These are phyloP conservation scores for Muschampia plurimacula DNA, from an alignment of 2,888 invertebrate genomes.

Conservation along the genomic window DNA sequence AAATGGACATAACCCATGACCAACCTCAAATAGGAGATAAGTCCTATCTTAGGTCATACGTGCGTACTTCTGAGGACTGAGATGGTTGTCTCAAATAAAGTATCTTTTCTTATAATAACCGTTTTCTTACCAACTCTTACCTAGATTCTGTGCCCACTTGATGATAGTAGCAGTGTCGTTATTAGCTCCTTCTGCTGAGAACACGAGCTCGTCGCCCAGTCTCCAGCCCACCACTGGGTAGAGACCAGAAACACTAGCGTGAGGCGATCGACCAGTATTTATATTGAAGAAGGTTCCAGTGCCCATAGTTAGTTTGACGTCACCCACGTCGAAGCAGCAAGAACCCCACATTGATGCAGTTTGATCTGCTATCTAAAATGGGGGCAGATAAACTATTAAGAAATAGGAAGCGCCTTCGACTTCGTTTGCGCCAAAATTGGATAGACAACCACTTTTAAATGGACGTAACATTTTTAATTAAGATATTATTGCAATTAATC, in stretches of 20 bases:
- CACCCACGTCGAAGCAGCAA: conserved; percentile 91
- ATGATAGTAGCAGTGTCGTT: conserved; percentile 96
- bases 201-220: conserved; percentile 81
- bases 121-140: conserved; percentile 63
- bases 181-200: conserved; percentile 94
- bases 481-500: too few relatives aligned
- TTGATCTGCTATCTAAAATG: conserved; percentile 92
- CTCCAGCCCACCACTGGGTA: conserved; percentile 97
- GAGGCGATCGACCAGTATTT: conserved; percentile 91
- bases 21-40: too few relatives aligned
- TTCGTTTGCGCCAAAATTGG: too few relatives aligned
- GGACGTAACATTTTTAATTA: too few relatives aligned
- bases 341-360: conserved; percentile 96
- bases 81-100: too few relatives aligned
- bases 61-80: too few relatives aligned
- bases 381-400: background rate
- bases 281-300: conserved; percentile 96
- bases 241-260: conserved; percentile 93
- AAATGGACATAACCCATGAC: too few relatives aligned
- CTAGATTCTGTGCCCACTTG: conserved; percentile 92
- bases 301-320: conserved; percentile 95
- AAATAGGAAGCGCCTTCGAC: too few relatives aligned
- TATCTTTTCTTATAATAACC: too few relatives aligned
- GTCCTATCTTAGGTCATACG: too few relatives aligned
- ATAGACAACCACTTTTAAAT: too few relatives aligned